Evolutionary conservation across 2,888 invertebrate species (phyloP).

Genomic region (Tetragonula carbonaria): DNA sequence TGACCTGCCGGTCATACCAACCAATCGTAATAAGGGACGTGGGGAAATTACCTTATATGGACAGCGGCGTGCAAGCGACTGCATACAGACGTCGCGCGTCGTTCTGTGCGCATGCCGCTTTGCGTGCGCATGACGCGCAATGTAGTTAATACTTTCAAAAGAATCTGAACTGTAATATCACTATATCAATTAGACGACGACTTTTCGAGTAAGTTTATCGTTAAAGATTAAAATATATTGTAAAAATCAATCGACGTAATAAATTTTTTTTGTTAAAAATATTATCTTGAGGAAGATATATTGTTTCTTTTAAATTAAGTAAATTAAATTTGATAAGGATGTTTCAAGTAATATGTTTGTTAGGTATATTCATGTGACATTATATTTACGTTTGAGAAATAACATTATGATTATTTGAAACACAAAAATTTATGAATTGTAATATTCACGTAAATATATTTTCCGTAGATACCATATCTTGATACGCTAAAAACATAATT

Average conservation of each 20-base stretch:
- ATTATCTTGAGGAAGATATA: neutral
- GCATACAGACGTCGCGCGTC: constrained; percentile 62
- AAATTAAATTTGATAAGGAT: neutral
- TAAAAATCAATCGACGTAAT: neutral
- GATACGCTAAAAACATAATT: constrained; percentile 29
- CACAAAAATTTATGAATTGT: constrained; percentile 19
- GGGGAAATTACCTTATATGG: constrained; percentile 85
- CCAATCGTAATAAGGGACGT: constrained; percentile 83
- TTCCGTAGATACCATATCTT: constrained; percentile 16
- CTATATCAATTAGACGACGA: neutral
- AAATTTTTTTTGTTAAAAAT: neutral
- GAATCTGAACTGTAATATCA: constrained; percentile 2
- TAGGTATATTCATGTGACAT: neutral
- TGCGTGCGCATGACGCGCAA: constrained; percentile 60
- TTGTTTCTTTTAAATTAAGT: neutral
- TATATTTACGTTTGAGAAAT: constrained; percentile 11
- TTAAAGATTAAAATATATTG: neutral
- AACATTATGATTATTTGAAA: constrained; percentile 3
- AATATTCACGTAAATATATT: constrained; percentile 38
- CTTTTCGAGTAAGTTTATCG: neutral
- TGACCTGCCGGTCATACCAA: constrained; percentile 74
- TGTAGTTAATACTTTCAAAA: constrained; percentile 36
- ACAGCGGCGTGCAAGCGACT: constrained; percentile 75
- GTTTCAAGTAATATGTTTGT: neutral
- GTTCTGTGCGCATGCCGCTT: constrained; percentile 65